phyloP scores from a whole-genome alignment of 2,113 vertebrate species.

The Prunella himalayana region DNA sequence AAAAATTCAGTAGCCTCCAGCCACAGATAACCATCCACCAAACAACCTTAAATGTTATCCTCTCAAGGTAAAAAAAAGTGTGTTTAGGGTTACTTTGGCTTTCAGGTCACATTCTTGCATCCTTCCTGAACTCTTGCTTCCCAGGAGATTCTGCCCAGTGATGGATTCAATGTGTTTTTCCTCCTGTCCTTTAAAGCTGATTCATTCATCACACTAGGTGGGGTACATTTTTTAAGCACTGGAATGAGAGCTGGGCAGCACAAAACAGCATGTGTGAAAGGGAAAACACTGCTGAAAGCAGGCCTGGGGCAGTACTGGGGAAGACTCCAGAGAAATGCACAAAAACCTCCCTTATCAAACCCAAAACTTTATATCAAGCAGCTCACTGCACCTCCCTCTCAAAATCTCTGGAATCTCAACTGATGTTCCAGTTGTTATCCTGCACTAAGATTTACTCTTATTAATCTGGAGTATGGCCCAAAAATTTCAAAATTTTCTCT shows the following conservation, averaged over 20 bases:
- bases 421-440: background rate
- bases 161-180: conserved; percentile 27
- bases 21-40: background rate
- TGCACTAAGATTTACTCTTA: background rate
- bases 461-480: background rate
- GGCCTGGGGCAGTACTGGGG: background rate
- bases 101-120: conserved; percentile 16
- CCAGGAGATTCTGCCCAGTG: background rate
- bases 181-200: background rate
- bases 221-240: conserved; percentile 1
- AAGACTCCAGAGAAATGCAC: background rate
- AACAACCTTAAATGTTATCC: background rate
- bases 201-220: conserved; percentile 19
- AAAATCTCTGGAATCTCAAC: background rate
- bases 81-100: background rate
- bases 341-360: background rate
- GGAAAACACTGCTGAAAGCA: background rate
- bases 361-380: background rate
- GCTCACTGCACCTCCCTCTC: background rate
- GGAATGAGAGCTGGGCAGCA: background rate
- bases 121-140: background rate
- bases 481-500: background rate
- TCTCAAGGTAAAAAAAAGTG: background rate
- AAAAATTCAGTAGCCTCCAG: background rate
- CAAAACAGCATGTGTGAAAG: background rate